phyloP scores from a whole-genome alignment of 2,888 invertebrate species.

The Pseudanteris insignis region DNA sequence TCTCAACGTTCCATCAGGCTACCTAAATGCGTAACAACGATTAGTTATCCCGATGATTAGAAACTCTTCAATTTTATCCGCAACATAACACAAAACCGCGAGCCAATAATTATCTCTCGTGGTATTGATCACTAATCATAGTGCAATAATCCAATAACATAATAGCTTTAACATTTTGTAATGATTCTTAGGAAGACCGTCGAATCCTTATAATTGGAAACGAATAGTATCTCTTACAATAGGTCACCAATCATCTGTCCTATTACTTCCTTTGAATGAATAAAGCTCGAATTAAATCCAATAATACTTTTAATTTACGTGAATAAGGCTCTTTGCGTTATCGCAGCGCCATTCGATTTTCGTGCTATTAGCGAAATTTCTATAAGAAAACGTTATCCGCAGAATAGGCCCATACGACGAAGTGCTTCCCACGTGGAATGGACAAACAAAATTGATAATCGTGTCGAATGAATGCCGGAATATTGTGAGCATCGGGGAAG shows the following conservation, averaged over 20 bases:
- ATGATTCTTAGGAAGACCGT: conserved; percentile 40
- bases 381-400: conserved; percentile 1
- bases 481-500: too few species aligned
- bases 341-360: conserved; percentile 10
- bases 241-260: conserved; percentile 28
- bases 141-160: conserved; percentile 39
- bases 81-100: conserved; percentile 10
- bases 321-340: conserved; percentile 11
- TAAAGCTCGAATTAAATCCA: conserved; percentile 18
- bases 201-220: conserved; percentile 40
- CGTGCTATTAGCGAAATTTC: neutral
- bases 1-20: too few species aligned
- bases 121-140: conserved; percentile 36
- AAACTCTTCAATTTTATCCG: conserved; percentile 11
- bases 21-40: conserved; percentile 5
- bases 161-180: conserved; percentile 41
- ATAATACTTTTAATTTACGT: conserved; percentile 26
- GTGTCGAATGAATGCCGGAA: too few species aligned
- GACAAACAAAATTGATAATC: too few species aligned
- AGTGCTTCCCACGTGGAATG: too few species aligned
- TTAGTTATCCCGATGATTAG: conserved; percentile 9
- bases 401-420: too few species aligned
- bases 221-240: conserved; percentile 35
- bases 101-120: conserved; percentile 29
- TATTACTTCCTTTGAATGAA: conserved; percentile 28